phyloP scores from a whole-genome alignment of 1,140 invertebrate genomes.

The Armadillidium nasatum region DNA sequence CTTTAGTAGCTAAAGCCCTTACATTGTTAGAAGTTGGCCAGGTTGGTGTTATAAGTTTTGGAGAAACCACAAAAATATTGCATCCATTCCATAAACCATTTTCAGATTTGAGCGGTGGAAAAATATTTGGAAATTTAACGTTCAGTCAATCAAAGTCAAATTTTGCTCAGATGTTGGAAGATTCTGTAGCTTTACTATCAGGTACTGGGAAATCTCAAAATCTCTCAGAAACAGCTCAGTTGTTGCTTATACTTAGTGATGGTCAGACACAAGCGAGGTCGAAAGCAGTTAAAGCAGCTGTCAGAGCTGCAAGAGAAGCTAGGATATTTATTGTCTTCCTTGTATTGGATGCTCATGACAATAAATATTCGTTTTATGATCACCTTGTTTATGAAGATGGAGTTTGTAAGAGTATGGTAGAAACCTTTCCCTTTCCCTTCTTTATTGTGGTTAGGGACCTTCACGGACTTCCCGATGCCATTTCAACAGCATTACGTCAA shows the following conservation, averaged over 20 bases:
- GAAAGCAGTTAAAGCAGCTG: conserved; percentile 69
- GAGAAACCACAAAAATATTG: conserved; percentile 52
- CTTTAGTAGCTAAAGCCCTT: conserved; percentile 85
- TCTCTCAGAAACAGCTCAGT: conserved; percentile 66
- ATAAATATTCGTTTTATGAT: conserved; percentile 62
- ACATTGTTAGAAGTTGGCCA: conserved; percentile 89
- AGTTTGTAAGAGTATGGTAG: conserved; percentile 80
- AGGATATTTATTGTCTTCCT: conserved; percentile 92
- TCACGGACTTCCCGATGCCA: conserved; percentile 73
- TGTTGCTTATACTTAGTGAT: conserved; percentile 89
- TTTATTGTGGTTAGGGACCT: conserved; percentile 91
- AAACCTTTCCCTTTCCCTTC: conserved; percentile 97
- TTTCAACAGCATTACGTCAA: conserved; percentile 92
- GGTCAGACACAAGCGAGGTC: conserved; percentile 58
- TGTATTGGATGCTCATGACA: conserved; percentile 87
- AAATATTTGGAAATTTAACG: background rate
- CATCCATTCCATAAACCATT: conserved; percentile 3
- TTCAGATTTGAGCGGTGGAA: background rate
- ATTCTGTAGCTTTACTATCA: conserved; percentile 64
- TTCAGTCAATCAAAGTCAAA: conserved; percentile 72
- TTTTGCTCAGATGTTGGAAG: conserved; percentile 73
- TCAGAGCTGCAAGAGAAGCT: conserved; percentile 69
- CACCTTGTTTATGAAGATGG: conserved; percentile 80
- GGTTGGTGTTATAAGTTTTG: conserved; percentile 86
- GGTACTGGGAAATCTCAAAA: conserved; percentile 47